A percentile compares a stretch with the other conserved stretches of the same genome.
Conservation (phyloP, 2,888 invertebrate genomes). For the Melinopterus prodromus region DNA sequence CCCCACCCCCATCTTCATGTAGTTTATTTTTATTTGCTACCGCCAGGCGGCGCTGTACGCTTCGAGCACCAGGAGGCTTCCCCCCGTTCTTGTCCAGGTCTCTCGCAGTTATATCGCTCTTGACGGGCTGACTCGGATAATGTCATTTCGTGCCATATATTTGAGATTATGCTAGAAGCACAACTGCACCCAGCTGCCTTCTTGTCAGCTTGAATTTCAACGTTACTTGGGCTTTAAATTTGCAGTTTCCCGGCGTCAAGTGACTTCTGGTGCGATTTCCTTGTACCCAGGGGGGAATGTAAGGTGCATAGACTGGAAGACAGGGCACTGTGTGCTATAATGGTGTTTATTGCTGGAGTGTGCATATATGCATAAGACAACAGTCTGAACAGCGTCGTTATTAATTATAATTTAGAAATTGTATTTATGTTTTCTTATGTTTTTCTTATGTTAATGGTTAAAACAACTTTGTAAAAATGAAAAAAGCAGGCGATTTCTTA, state of each 20-base stretch:
- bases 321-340: neutral
- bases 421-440: neutral
- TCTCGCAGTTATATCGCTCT: neutral
- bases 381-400: neutral
- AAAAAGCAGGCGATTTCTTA: too few relatives aligned
- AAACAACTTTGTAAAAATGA: too few relatives aligned
- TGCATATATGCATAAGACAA: neutral
- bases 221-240: neutral
- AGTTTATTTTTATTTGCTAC: neutral
- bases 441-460: too few relatives aligned
- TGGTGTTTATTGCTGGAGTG: neutral
- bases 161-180: neutral
- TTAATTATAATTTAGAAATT: neutral
- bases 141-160: constrained; percentile 4
- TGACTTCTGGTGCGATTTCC: neutral
- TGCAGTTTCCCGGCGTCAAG: neutral
- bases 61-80: neutral
- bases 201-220: neutral
- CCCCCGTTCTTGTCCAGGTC: neutral
- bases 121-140: neutral
- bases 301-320: neutral
- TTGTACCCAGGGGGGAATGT: neutral
- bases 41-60: neutral
- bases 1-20: neutral
- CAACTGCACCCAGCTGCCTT: neutral